A percentile compares a stretch with the other conserved stretches of the same genome.
These are phyloP conservation scores for Julus scanicus DNA, from an alignment of 2,888 invertebrate species.

Conservation along the genomic window DNA sequence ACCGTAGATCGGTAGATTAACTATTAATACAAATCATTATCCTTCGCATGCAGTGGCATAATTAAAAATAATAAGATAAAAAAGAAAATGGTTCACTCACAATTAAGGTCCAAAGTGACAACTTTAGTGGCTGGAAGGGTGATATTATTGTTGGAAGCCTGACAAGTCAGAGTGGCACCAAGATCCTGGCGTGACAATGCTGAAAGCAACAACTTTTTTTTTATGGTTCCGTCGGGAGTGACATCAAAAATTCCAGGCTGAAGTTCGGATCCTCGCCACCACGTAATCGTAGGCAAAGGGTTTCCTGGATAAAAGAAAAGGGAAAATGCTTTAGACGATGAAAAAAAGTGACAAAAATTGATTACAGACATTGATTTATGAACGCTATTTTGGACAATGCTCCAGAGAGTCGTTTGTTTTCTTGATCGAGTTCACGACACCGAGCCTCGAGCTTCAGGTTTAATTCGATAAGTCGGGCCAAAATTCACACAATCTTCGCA, in stretches of 20 bases:
- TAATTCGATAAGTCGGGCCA: constrained; percentile 42
- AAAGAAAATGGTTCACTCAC: constrained; percentile 57
- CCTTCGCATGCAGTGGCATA: background rate
- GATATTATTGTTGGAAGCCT: constrained; percentile 58
- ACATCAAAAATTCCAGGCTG: constrained; percentile 80
- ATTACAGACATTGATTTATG: constrained; percentile 46
- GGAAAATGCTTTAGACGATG: background rate
- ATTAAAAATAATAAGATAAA: background rate
- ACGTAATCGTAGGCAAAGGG: constrained; percentile 81
- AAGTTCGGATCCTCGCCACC: constrained; percentile 82
- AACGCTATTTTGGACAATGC: constrained; percentile 31
- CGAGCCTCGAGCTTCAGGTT: background rate
- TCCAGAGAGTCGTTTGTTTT: constrained; percentile 39
- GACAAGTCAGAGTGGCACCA: constrained; percentile 57
- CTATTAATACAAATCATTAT: no score
- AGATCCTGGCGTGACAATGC: constrained; percentile 57
- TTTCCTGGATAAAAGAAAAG: constrained; percentile 71
- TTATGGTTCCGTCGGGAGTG: constrained; percentile 64
- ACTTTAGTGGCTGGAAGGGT: constrained; percentile 57
- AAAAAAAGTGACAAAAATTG: constrained; percentile 41
- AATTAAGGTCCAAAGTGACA: constrained; percentile 56
- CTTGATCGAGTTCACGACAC: constrained; percentile 41
- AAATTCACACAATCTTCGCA: background rate
- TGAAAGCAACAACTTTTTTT: constrained; percentile 55
- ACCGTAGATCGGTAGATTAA: no score